phyloP scores from a whole-genome alignment of 2,888 invertebrate genomes.

The Abrostola tripartita region DNA sequence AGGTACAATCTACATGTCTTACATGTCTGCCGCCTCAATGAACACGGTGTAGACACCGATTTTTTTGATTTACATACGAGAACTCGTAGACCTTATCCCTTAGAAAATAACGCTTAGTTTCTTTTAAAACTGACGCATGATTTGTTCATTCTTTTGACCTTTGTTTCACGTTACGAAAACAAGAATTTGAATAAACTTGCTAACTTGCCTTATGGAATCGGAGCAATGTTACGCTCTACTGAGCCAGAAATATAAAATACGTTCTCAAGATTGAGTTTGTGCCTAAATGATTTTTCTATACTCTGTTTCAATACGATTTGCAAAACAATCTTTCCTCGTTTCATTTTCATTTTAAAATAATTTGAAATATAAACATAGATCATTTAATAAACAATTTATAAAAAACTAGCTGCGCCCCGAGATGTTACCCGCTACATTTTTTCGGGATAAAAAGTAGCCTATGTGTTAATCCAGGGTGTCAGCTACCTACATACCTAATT shows the following conservation, averaged over 20 bases:
- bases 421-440: too few relatives aligned
- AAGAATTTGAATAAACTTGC: constrained; percentile 37
- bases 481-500: too few relatives aligned
- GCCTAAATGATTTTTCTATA: neutral
- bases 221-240: constrained; percentile 33
- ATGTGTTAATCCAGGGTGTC: too few relatives aligned
- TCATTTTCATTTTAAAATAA: too few relatives aligned
- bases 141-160: constrained; percentile 36
- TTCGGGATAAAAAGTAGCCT: too few relatives aligned
- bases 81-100: constrained; percentile 8
- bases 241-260: constrained; percentile 36
- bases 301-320: neutral
- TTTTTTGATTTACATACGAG: constrained; percentile 11
- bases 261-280: constrained; percentile 18
- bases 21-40: constrained; percentile 36
- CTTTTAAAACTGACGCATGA: constrained; percentile 21
- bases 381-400: too few relatives aligned
- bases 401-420: too few relatives aligned
- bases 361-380: too few relatives aligned
- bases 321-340: too few relatives aligned
- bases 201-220: constrained; percentile 21
- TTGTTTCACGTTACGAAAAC: constrained; percentile 29
- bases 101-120: constrained; percentile 20
- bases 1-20: constrained; percentile 34
- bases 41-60: constrained; percentile 34